These are phyloP conservation scores for Bryconaethiops microstoma DNA, from an alignment of 2,797 vertebrate genomes.

Conservation along the genomic window DNA sequence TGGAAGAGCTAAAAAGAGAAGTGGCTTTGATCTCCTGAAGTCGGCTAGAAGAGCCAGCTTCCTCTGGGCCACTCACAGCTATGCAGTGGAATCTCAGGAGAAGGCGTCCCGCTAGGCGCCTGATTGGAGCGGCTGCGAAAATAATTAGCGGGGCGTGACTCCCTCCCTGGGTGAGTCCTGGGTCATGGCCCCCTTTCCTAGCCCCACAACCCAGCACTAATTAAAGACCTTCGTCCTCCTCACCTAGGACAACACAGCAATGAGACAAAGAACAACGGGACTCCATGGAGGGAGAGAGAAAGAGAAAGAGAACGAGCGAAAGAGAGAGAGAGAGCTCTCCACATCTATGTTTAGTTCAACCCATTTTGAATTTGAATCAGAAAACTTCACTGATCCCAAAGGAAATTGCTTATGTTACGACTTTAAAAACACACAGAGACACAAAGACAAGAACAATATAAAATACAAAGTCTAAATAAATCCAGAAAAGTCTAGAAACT, in stretches of 20 bases:
- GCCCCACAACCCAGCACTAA: conserved; percentile 23
- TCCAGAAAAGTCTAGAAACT: too few relatives aligned
- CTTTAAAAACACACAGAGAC: too few relatives aligned
- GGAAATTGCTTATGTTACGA: too few relatives aligned
- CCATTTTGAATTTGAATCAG: not conserved
- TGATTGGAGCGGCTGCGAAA: conserved; percentile 38
- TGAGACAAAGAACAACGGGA: conserved; percentile 9
- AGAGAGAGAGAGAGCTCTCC: not conserved
- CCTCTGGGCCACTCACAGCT: not conserved
- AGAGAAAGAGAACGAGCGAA: not conserved
- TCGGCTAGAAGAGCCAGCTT: not conserved
- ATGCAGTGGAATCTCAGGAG: conserved; percentile 1
- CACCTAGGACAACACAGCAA: conserved; percentile 27
- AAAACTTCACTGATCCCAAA: too few relatives aligned
- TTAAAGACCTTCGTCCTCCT: conserved; percentile 43
- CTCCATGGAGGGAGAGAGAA: not conserved
- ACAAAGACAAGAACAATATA: too few relatives aligned
- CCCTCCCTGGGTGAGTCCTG: conserved; percentile 32
- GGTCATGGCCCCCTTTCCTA: conserved; percentile 35
- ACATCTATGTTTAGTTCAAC: not conserved
- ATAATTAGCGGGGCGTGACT: conserved; percentile 46
- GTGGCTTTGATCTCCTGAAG: conserved; percentile 17
- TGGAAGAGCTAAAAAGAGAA: not conserved
- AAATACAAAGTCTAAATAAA: too few relatives aligned
- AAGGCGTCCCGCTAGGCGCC: conserved; percentile 18